Evolutionary conservation across 2,888 invertebrate species (phyloP).

Genomic region (Polydesmus complanatus): DNA sequence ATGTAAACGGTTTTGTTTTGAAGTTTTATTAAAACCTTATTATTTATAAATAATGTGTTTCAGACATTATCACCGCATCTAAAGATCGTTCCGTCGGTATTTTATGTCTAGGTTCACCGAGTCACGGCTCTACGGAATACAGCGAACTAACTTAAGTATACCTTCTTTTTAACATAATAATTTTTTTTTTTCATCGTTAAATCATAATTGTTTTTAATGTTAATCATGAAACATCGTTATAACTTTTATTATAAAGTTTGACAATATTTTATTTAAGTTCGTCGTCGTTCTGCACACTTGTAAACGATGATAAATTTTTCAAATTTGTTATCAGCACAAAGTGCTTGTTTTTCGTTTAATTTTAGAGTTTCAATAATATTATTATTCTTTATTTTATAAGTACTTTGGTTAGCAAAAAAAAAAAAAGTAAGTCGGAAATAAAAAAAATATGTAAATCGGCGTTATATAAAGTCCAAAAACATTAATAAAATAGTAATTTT

Average conservation of each 20-base stretch:
- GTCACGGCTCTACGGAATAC: constrained; percentile 38
- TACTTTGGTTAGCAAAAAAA: too few species aligned
- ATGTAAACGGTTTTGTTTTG: constrained; percentile 29
- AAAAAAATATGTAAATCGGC: too few species aligned
- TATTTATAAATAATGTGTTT: background rate
- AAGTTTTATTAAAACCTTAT: background rate
- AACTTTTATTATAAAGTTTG: background rate
- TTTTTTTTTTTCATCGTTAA: background rate
- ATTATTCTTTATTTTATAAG: too few species aligned
- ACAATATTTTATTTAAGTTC: background rate
- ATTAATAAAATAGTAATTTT: too few species aligned
- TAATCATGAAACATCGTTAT: background rate
- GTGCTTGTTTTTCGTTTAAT: too few species aligned
- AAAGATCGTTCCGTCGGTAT: constrained; percentile 37
- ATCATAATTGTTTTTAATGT: background rate
- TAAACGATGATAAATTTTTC: too few species aligned
- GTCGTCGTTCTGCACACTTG: too few species aligned
- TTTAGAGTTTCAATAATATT: too few species aligned
- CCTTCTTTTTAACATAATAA: background rate
- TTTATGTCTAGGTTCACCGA: constrained; percentile 35
- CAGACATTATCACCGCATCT: constrained; percentile 37
- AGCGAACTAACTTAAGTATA: constrained; percentile 36
- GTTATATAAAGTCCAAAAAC: too few species aligned
- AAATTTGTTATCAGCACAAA: too few species aligned
- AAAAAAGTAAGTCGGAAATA: too few species aligned